phyloP scores from a whole-genome alignment of 2,113 vertebrate genomes.

The Tiliqua scincoides region DNA sequence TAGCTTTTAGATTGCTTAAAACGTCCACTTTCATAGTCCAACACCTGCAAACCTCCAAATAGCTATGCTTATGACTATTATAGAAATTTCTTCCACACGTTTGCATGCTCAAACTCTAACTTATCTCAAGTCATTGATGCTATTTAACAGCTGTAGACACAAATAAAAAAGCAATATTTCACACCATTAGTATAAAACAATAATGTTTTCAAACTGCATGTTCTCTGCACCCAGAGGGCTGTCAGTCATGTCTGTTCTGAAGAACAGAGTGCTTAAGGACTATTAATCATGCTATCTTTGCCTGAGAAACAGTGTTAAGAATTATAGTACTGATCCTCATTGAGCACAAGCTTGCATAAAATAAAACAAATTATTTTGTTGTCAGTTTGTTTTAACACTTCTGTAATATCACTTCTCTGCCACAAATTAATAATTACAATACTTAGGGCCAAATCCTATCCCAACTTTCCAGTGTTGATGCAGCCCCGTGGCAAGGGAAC shows the following conservation, averaged over 20 bases:
- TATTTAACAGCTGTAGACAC: conserved; percentile 56
- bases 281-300: conserved; percentile 12
- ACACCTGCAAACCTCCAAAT: conserved; percentile 18
- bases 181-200: conserved; percentile 4
- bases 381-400: background rate
- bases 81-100: conserved; percentile 43
- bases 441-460: too few species aligned
- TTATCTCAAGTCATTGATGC: conserved; percentile 43
- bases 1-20: background rate
- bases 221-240: conserved; percentile 36
- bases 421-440: background rate
- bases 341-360: conserved; percentile 29
- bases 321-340: conserved; percentile 9
- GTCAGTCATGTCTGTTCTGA: conserved; percentile 45
- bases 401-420: background rate
- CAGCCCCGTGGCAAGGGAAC: too few species aligned
- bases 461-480: too few species aligned
- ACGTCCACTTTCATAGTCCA: conserved; percentile 59
- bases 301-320: background rate
- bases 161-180: conserved; percentile 52
- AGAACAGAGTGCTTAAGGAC: conserved; percentile 21
- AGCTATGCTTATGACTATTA: conserved; percentile 39
- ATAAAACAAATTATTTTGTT: background rate
- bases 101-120: conserved; percentile 43
- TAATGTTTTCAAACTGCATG: conserved; percentile 50